Evolutionary conservation across 2,797 vertebrate genomes (phyloP).

Genomic region (Lateolabrax maculatus): DNA sequence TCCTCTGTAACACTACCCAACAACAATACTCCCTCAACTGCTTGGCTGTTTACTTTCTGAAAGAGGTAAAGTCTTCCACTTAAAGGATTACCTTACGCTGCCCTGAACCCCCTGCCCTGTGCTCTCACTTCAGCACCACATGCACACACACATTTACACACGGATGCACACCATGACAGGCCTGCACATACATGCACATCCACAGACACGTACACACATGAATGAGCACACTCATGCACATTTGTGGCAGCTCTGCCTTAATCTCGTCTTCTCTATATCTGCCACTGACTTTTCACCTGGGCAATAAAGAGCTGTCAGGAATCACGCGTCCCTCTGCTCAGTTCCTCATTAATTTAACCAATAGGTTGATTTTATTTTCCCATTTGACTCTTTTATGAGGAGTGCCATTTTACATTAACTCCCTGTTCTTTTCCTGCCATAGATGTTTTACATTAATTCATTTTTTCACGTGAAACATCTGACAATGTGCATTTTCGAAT

Average conservation of each 20-base stretch:
- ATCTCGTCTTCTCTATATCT: conserved; percentile 46
- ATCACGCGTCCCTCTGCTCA: conserved; percentile 1
- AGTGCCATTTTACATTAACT: conserved; percentile 18
- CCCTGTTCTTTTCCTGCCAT: not conserved
- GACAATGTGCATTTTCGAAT: not conserved
- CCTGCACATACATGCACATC: conserved; percentile 31
- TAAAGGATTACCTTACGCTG: conserved; percentile 86
- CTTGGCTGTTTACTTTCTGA: conserved; percentile 86
- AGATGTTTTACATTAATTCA: not conserved
- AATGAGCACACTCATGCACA: conserved; percentile 19
- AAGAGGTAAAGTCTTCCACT: conserved; percentile 84
- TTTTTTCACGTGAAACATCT: not conserved
- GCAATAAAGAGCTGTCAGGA: conserved; percentile 49
- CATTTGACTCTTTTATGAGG: conserved; percentile 4
- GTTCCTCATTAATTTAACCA: conserved; percentile 34
- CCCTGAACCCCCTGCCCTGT: conserved; percentile 76
- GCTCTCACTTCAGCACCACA: conserved; percentile 58
- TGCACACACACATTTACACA: conserved; percentile 39
- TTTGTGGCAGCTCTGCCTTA: conserved; percentile 47
- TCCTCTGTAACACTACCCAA: conserved; percentile 84
- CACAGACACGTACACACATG: conserved; percentile 8
- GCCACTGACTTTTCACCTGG: conserved; percentile 53
- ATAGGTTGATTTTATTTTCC: conserved; percentile 27
- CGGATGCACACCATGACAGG: conserved; percentile 6
- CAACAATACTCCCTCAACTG: conserved; percentile 86